Base-by-base conservation (phyloP, 2,888 invertebrate species). In the Candidula unifasciata region DNA sequence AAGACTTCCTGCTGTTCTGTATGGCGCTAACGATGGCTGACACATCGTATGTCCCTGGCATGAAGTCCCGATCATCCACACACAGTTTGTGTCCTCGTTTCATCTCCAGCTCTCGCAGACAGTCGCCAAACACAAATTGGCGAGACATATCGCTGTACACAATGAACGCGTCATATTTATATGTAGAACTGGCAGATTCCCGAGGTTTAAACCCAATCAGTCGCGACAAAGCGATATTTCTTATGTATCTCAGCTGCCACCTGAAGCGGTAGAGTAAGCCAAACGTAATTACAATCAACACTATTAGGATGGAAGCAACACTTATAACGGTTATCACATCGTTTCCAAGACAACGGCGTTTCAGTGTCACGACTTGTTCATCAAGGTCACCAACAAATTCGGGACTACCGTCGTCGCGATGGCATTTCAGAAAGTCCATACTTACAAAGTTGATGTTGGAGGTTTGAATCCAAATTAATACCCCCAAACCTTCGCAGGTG, bases 121-220 rank as follows among this genome's bases (percentile, higher is more conserved):
- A 73, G 16, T 84, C 73, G 0, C 60, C 5, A 10, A 68, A 10
- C 10, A 81, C 84, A n/a, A 84, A 84, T 0, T 57, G 18, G 6
- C 60, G 18, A 0, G 73, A 74, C 8, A 64, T 66, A 0, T 60
- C 54, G n/a, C 74, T 64, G 60, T 80, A 84, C 1, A 80, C 18
- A 24, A 84, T 44, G 44, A 57, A 84, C 6, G 84, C 84, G 37
- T 84, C 84, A 76, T 52, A 84, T 27, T 76, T 66, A 54, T 37
- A 80, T 18, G 13, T 37, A 16, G 66, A 64, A 16, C 60, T 66
- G 0, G 24, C 18, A 16, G 52, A 24, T 69, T 37, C 10, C 27
- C 60, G 24, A 0, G 73, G 80, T 27, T 81, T 37, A 18, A 80
- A 80, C 1, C 76, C 73, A 10, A 81, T 33, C 10, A 44, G 35